Evolutionary conservation across 2,113 vertebrate genomes (phyloP).

Genomic region (Sebastes fasciatus): DNA sequence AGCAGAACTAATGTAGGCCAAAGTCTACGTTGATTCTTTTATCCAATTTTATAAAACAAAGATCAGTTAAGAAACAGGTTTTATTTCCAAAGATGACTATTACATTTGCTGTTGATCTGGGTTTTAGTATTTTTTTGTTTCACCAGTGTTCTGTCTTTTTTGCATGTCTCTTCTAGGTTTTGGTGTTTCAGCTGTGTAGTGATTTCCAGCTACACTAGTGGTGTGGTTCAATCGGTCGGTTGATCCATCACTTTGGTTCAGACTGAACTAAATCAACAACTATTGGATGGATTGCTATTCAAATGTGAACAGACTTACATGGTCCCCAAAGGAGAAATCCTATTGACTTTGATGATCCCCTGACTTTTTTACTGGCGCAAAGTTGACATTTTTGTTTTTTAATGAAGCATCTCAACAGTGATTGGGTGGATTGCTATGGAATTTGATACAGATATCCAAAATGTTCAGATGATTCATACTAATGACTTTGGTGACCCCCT

Average conservation of each 20-base stretch:
- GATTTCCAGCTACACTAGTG: background rate
- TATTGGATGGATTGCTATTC: background rate
- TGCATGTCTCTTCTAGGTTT: background rate
- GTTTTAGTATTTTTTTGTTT: slow-evolving; percentile 4
- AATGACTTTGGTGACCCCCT: background rate
- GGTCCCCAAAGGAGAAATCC: background rate
- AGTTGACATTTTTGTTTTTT: background rate
- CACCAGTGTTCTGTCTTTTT: background rate
- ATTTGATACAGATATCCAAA: background rate
- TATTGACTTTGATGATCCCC: background rate
- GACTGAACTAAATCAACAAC: background rate
- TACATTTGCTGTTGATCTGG: slow-evolving; percentile 17
- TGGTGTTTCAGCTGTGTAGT: background rate
- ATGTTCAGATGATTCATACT: background rate
- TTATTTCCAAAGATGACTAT: background rate
- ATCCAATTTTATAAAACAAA: slow-evolving; percentile 2
- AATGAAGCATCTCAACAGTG: background rate
- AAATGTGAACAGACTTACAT: background rate
- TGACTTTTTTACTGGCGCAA: background rate
- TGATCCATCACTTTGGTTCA: background rate
- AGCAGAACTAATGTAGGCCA: background rate
- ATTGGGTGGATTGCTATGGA: background rate
- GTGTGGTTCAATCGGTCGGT: background rate
- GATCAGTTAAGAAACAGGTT: slow-evolving; percentile 14
- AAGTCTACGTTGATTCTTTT: slow-evolving; percentile 7